Percentiles rank a stretch among this genome's conserved stretches.
Conservation (phyloP, 2,888 invertebrate genomes). For the Hoplodrina ambigua region DNA sequence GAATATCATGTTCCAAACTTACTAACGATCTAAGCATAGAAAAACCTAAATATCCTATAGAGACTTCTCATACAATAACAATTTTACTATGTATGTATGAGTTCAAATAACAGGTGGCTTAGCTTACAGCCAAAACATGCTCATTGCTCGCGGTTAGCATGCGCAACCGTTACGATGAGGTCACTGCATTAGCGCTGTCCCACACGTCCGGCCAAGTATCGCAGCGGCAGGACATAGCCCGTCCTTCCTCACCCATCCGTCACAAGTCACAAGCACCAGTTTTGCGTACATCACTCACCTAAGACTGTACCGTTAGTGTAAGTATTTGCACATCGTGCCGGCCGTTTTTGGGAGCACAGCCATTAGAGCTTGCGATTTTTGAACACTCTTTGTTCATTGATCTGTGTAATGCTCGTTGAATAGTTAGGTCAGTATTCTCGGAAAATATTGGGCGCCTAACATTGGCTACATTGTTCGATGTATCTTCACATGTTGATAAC, state of each 20-base stretch:
- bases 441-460: conserved; percentile 40
- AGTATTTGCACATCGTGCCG: conserved; percentile 79
- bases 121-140: conserved; percentile 52
- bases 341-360: conserved; percentile 43
- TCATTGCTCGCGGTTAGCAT: conserved; percentile 64
- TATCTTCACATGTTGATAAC: conserved; percentile 31
- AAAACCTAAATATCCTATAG: conserved; percentile 8
- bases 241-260: conserved; percentile 69
- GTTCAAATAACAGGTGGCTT: conserved; percentile 59
- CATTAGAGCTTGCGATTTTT: conserved; percentile 63
- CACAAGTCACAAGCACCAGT: conserved; percentile 54
- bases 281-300: conserved; percentile 62
- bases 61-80: conserved; percentile 53
- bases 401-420: conserved; percentile 58
- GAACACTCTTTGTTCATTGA: conserved; percentile 58
- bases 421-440: conserved; percentile 58
- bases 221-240: conserved; percentile 60
- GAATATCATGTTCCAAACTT: not conserved
- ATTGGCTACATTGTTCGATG: conserved; percentile 27
- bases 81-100: conserved; percentile 35
- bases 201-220: conserved; percentile 71
- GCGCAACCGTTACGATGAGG: conserved; percentile 74
- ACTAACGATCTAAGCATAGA: not conserved
- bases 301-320: conserved; percentile 75
- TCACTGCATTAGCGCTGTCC: conserved; percentile 76